A percentile compares a stretch with the other conserved stretches of the same genome.
phyloP scores from a whole-genome alignment of 2,113 vertebrate genomes.

The Aptenodytes patagonicus region DNA sequence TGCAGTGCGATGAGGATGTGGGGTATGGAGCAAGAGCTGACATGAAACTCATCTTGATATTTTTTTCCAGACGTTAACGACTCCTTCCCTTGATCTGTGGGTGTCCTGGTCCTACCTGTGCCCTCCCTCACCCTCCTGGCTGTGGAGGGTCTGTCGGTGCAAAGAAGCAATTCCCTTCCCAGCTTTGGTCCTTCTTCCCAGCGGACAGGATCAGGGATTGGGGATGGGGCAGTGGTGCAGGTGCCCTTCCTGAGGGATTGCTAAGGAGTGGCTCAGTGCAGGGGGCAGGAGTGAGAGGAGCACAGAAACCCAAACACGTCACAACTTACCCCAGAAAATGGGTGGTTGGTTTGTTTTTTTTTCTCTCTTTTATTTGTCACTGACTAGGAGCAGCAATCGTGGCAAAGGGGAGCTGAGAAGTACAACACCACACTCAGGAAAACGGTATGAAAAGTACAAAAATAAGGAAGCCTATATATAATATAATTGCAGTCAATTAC shows the following conservation, averaged over 20 bases:
- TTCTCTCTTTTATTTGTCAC: constrained; percentile 43
- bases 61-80: accelerated
- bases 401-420: constrained; percentile 3
- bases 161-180: background rate
- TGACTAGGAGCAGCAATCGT: constrained; percentile 29
- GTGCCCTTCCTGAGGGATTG: background rate
- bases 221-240: background rate
- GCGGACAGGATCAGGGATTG: background rate
- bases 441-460: constrained; percentile 44
- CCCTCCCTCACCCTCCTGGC: background rate
- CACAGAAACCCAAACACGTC: background rate
- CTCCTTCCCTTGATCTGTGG: background rate
- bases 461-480: constrained; percentile 40
- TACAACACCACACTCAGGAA: constrained; percentile 8
- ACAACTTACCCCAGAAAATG: background rate
- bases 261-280: background rate
- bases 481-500: constrained; percentile 22
- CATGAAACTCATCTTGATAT: accelerated
- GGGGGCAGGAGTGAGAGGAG: background rate
- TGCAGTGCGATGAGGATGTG: accelerated
- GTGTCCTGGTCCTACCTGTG: background rate
- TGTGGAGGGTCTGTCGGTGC: too few relatives aligned
- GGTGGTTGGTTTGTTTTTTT: background rate
- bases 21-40: background rate
- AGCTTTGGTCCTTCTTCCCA: background rate